A percentile compares a stretch with the other conserved stretches of the same genome.
Conservation (phyloP, 1,140 invertebrate species). For the Cyclargus thomasi region DNA sequence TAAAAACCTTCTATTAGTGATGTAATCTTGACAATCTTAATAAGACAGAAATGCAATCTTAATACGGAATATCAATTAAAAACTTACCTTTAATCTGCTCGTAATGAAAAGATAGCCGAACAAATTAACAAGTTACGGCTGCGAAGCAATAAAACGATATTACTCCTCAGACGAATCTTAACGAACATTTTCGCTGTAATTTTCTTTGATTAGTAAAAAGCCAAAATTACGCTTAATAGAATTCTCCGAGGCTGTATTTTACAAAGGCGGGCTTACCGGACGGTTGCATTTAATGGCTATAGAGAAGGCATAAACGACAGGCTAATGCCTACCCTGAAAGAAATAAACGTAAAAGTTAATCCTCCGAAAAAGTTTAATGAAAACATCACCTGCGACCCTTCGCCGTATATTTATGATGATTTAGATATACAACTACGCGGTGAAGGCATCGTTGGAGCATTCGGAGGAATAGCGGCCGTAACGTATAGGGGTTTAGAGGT, state of each 20-base stretch:
- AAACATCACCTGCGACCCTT: slow-evolving; percentile 60
- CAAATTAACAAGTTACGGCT: background rate
- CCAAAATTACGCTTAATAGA: background rate
- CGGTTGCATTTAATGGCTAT: slow-evolving; percentile 7
- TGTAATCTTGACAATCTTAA: too few relatives aligned
- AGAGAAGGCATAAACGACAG: slow-evolving; percentile 5
- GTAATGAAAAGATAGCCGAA: background rate
- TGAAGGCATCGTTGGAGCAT: slow-evolving; percentile 17
- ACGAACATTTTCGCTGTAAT: background rate
- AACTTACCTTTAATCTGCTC: background rate
- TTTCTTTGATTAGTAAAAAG: background rate
- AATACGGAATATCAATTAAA: background rate
- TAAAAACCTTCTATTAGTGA: too few relatives aligned
- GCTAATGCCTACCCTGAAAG: slow-evolving; percentile 16
- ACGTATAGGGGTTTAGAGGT: slow-evolving; percentile 10
- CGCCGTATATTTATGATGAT: slow-evolving; percentile 42
- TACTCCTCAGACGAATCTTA: background rate
- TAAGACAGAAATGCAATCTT: background rate
- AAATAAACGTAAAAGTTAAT: slow-evolving; percentile 42
- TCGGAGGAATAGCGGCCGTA: slow-evolving; percentile 23
- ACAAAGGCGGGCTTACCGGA: slow-evolving; percentile 7
- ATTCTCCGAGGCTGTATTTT: background rate
- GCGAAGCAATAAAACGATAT: background rate
- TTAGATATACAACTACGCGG: slow-evolving; percentile 32
- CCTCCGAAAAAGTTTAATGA: slow-evolving; percentile 58